phyloP scores from a whole-genome alignment of 2,888 invertebrate species.

The Neocrepidodera transversa region DNA sequence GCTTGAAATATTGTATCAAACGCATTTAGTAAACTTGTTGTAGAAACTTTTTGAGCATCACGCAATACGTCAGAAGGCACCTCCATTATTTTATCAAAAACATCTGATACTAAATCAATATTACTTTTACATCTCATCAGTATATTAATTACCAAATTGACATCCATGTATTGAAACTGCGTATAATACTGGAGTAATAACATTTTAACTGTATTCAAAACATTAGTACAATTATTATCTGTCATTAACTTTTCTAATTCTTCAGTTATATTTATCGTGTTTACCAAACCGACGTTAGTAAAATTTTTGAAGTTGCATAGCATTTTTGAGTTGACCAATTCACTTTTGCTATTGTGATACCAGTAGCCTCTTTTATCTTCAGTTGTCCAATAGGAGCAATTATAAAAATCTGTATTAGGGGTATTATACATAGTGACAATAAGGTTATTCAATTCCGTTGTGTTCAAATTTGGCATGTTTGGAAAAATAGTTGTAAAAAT shows the following conservation, averaged over 20 bases:
- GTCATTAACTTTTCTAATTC: neutral
- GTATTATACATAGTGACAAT: constrained; percentile 1
- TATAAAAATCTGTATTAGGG: neutral
- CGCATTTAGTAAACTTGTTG: neutral
- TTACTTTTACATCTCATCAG: neutral
- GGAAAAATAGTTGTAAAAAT: constrained; percentile 18
- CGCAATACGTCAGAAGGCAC: neutral
- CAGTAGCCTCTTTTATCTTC: constrained; percentile 3
- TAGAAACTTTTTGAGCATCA: too few relatives aligned
- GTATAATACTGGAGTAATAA: neutral
- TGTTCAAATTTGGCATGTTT: constrained; percentile 1
- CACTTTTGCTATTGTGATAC: neutral
- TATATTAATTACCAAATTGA: neutral
- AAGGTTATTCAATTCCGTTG: neutral
- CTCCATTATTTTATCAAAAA: neutral
- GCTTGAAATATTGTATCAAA: too few relatives aligned
- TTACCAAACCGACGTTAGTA: constrained; percentile 14
- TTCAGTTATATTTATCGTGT: neutral
- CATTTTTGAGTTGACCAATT: neutral
- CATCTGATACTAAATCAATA: neutral
- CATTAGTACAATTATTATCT: neutral
- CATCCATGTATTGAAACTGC: neutral
- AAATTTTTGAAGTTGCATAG: constrained; percentile 9
- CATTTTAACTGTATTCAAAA: neutral
- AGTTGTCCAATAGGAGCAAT: constrained; percentile 17